Evolutionary conservation across 1,140 invertebrate genomes (phyloP).

Genomic region (Zaprionus taronus): DNA sequence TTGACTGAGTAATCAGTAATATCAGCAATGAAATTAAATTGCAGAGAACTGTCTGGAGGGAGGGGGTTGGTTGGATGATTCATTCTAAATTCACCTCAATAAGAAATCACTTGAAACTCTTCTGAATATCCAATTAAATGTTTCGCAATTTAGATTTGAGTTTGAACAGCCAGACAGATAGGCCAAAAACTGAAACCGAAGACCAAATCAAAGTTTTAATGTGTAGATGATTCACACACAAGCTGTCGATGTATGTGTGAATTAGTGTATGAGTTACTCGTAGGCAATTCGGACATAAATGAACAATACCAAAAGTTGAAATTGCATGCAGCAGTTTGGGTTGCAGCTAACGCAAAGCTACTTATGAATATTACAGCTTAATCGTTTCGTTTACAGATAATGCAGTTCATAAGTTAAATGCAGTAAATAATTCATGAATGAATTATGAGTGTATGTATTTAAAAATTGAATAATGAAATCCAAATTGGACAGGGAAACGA

Average conservation of each 20-base stretch:
- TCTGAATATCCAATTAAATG: not conserved
- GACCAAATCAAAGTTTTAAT: conserved; percentile 9
- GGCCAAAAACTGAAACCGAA: not conserved
- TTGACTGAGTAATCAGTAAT: not conserved
- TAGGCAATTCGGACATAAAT: not conserved
- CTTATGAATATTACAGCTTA: not conserved
- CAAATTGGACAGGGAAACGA: conserved; percentile 1
- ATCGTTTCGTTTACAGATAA: not conserved
- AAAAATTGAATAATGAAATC: not conserved
- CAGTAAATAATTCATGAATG: conserved; percentile 6
- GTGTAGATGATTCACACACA: conserved; percentile 10
- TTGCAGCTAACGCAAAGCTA: not conserved
- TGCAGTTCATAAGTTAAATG: conserved; percentile 4
- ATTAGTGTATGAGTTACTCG: not conserved
- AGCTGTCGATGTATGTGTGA: conserved; percentile 30
- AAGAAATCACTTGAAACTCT: not conserved
- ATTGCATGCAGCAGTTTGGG: not conserved
- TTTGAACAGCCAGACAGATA: not conserved
- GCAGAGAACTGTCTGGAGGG: not conserved
- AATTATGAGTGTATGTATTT: not conserved
- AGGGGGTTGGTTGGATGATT: not conserved
- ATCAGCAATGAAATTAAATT: not conserved
- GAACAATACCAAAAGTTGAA: not conserved
- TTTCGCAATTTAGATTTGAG: not conserved
- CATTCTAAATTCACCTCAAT: not conserved